Percentiles rank a stretch among this genome's conserved stretches.
Conservation (phyloP, 1,140 invertebrate species). For the Nasonia vitripennis region DNA sequence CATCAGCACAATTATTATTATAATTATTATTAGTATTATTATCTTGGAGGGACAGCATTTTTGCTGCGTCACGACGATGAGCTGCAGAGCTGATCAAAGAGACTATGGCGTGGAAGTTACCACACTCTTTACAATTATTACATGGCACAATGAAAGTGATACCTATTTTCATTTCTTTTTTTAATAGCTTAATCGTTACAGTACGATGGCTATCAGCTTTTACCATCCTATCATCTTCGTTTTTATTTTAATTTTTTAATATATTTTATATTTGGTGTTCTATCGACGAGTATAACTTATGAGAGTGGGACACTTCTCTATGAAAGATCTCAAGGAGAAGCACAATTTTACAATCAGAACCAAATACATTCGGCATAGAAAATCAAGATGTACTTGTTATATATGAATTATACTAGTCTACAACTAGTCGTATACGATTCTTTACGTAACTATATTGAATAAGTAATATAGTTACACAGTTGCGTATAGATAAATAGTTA, state of each 20-base stretch:
- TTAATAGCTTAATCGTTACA: background rate
- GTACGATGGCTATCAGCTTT: background rate
- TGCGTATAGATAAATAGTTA: background rate
- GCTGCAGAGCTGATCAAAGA: conserved; percentile 46
- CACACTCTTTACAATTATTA: conserved; percentile 67
- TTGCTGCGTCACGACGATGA: conserved; percentile 71
- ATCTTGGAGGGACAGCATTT: conserved; percentile 75
- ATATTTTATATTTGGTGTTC: conserved; percentile 46
- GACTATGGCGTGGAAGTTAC: conserved; percentile 72
- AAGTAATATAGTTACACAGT: background rate
- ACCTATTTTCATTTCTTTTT: conserved; percentile 33
- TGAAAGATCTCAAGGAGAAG: conserved; percentile 18
- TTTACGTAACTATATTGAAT: conserved; percentile 21
- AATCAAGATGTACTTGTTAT: background rate
- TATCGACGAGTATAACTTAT: conserved; percentile 42
- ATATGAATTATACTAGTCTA: conserved; percentile 33
- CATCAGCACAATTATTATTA: background rate
- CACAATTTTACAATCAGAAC: background rate
- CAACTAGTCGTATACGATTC: conserved; percentile 24
- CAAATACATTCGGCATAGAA: background rate
- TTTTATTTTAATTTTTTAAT: conserved; percentile 8
- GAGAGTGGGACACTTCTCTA: conserved; percentile 34
- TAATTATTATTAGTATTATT: conserved; percentile 63
- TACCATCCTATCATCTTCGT: background rate
- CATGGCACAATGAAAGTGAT: conserved; percentile 70